A percentile compares a stretch with the other conserved stretches of the same genome.
These are phyloP conservation scores for Eucidaris tribuloides DNA, from an alignment of 35 echinoderm and acorn worm species.

Conservation along the genomic window DNA sequence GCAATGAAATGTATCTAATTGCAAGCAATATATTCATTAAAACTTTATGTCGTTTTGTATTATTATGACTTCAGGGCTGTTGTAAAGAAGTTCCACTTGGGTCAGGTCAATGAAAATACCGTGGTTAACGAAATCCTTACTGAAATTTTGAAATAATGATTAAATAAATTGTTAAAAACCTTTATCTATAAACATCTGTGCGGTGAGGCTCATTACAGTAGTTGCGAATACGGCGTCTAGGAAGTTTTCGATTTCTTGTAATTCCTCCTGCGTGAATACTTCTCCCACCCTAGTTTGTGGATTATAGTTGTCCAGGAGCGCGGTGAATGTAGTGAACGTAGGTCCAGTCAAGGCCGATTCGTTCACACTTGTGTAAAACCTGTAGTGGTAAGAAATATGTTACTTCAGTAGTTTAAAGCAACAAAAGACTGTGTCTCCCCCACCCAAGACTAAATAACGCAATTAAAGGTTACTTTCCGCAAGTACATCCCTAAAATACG, in stretches of 20 bases:
- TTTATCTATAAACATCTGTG: conserved; percentile 47
- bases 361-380: conserved; percentile 46
- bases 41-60: not conserved
- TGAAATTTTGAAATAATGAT: not conserved
- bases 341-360: conserved; percentile 23
- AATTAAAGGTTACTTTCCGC: too few species aligned
- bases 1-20: too few species aligned
- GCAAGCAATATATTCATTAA: not conserved
- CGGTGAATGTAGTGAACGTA: conserved; percentile 52
- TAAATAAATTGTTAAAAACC: conserved; percentile 16
- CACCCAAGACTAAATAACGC: not conserved
- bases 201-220: conserved; percentile 44
- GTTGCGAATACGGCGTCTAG: conserved; percentile 73
- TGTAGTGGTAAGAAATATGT: not conserved
- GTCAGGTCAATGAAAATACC: not conserved
- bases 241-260: conserved; percentile 50
- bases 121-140: not conserved
- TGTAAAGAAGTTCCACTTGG: not conserved
- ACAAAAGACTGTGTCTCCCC: not conserved
- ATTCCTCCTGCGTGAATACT: conserved; percentile 22
- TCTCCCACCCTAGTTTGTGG: conserved; percentile 27
- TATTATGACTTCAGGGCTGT: not conserved
- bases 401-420: not conserved
- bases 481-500: too few species aligned
- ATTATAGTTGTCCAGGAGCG: conserved; percentile 70